Evolutionary conservation across 2,888 invertebrate genomes (phyloP).

Genomic region (Agapetus fuscipes): DNA sequence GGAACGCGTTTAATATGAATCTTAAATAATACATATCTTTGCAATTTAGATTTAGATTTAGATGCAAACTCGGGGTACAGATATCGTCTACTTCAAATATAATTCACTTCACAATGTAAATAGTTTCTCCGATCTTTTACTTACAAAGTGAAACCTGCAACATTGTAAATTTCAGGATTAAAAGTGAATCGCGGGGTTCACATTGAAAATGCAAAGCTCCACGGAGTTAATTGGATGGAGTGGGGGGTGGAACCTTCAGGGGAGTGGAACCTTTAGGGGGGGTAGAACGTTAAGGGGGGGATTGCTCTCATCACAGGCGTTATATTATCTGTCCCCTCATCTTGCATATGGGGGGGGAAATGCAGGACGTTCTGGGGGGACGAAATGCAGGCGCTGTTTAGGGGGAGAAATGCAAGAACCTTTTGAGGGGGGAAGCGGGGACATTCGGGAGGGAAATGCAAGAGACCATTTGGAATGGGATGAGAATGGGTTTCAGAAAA

Average conservation of each 20-base stretch:
- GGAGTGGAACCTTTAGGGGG: constrained; percentile 3
- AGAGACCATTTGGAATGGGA: too few relatives aligned
- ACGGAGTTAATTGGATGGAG: constrained; percentile 19
- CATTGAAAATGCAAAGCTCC: constrained; percentile 17
- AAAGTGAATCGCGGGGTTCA: constrained; percentile 3
- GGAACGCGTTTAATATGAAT: too few relatives aligned
- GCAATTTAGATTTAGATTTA: too few relatives aligned
- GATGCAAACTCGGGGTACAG: too few relatives aligned
- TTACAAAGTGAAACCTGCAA: too few relatives aligned
- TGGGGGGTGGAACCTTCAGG: not conserved
- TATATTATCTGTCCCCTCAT: constrained; percentile 1
- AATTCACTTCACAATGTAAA: too few relatives aligned
- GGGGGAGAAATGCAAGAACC: not conserved
- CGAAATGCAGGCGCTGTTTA: constrained; percentile 3
- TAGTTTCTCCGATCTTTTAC: too few relatives aligned
- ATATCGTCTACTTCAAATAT: too few relatives aligned
- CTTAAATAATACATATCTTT: too few relatives aligned
- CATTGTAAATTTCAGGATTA: constrained; percentile 4
- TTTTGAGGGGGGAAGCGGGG: constrained; percentile 7
- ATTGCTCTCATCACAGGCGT: constrained; percentile 3
- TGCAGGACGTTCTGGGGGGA: constrained; percentile 13
- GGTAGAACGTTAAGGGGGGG: not conserved
- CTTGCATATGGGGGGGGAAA: not conserved
- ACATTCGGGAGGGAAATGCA: too few relatives aligned
- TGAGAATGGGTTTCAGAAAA: too few relatives aligned